Conservation (phyloP, 2,113 vertebrate species). For the Octodon degus region DNA sequence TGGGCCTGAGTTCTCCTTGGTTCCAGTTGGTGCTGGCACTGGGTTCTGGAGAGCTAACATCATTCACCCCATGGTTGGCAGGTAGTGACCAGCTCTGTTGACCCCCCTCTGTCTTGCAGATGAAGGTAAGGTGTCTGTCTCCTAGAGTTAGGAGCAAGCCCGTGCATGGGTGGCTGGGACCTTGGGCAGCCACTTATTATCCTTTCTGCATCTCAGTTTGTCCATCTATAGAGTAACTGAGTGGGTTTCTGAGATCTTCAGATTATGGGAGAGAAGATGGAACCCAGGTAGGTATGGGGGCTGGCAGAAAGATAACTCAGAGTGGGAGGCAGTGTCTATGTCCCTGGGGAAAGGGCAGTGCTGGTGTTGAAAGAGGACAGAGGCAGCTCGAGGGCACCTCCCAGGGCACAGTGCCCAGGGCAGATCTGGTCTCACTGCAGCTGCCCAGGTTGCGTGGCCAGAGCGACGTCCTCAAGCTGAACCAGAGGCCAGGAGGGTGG, state of each 20-base stretch:
- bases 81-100: no score
- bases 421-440: not conserved
- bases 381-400: not conserved
- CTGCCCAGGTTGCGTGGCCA: not conserved
- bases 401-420: fast-evolving
- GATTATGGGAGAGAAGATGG: not conserved
- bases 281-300: no score
- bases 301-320: not conserved
- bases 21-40: not conserved
- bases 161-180: not conserved
- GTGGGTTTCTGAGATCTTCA: not conserved
- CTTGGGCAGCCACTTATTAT: not conserved
- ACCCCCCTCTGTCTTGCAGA: not conserved
- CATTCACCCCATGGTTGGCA: not conserved
- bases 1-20: not conserved
- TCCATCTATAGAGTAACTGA: not conserved
- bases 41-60: no score
- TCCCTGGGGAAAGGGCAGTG: not conserved
- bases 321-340: not conserved
- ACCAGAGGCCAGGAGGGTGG: not conserved
- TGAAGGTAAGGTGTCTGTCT: no score
- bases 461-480: not conserved
- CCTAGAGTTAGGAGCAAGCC: not conserved
- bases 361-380: not conserved
- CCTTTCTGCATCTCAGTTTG: not conserved